Evolutionary conservation across 2,888 invertebrate genomes (phyloP).

Genomic region (Hirtodrosophila trivittata): DNA sequence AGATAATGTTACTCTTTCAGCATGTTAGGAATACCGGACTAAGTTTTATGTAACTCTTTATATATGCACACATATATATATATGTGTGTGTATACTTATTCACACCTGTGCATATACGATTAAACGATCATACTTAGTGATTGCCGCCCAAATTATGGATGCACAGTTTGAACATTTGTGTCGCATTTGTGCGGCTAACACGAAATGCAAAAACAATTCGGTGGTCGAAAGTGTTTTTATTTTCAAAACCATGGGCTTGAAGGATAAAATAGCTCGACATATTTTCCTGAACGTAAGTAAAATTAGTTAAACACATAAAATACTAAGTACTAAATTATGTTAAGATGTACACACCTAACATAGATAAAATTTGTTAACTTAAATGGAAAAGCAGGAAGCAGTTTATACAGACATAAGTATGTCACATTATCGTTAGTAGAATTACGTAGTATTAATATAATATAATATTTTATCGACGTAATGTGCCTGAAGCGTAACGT

Average conservation of each 20-base stretch:
- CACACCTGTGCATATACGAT: background rate
- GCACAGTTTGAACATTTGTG: conserved; percentile 79
- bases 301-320: background rate
- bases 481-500: background rate
- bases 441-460: conserved; percentile 1
- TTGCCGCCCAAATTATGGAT: conserved; percentile 65
- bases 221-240: conserved; percentile 81
- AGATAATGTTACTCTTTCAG: conserved; percentile 18
- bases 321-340: no score
- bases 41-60: conserved; percentile 5
- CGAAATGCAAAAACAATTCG: conserved; percentile 76
- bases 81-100: background rate
- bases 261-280: conserved; percentile 78
- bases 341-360: no score
- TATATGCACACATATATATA: no score
- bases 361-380: no score
- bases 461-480: background rate
- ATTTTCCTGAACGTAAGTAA: conserved; percentile 76
- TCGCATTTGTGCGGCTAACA: conserved; percentile 80
- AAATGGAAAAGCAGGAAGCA: no score
- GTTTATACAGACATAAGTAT: background rate
- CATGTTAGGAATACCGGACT: conserved; percentile 12
- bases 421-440: background rate
- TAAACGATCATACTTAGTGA: conserved; percentile 11
- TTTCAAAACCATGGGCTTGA: conserved; percentile 75